These are phyloP conservation scores for Pseudomyrmex dendroicus DNA, from an alignment of 1,140 invertebrate species.

Conservation along the genomic window DNA sequence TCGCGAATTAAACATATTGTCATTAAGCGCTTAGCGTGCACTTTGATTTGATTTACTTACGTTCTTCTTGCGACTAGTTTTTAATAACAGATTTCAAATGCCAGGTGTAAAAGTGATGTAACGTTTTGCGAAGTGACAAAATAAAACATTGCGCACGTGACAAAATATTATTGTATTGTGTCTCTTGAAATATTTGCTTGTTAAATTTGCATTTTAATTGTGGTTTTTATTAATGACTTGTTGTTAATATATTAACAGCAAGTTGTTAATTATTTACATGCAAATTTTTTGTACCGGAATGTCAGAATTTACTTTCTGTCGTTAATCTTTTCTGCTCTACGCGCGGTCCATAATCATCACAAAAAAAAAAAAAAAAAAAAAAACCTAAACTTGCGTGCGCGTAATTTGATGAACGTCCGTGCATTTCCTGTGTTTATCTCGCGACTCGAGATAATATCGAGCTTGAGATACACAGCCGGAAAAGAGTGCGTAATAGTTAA, in stretches of 20 bases:
- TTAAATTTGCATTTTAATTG: no score
- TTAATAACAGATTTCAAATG: no score
- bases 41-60: neutral
- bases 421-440: conserved; percentile 50
- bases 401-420: neutral
- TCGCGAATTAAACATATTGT: conserved; percentile 11
- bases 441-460: conserved; percentile 44
- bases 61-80: neutral
- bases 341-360: neutral
- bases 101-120: neutral
- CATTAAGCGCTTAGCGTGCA: neutral
- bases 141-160: neutral
- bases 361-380: neutral
- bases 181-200: no score
- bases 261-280: neutral
- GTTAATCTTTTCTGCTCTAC: neutral
- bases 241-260: neutral
- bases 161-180: neutral
- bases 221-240: no score
- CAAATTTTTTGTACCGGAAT: neutral
- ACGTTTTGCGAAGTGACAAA: neutral
- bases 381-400: conserved; percentile 22
- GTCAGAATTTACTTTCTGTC: neutral
- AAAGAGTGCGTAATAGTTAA: conserved; percentile 51
- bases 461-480: conserved; percentile 26